phyloP scores from a whole-genome alignment of 2,113 vertebrate species.

The Pterocles orientalis region DNA sequence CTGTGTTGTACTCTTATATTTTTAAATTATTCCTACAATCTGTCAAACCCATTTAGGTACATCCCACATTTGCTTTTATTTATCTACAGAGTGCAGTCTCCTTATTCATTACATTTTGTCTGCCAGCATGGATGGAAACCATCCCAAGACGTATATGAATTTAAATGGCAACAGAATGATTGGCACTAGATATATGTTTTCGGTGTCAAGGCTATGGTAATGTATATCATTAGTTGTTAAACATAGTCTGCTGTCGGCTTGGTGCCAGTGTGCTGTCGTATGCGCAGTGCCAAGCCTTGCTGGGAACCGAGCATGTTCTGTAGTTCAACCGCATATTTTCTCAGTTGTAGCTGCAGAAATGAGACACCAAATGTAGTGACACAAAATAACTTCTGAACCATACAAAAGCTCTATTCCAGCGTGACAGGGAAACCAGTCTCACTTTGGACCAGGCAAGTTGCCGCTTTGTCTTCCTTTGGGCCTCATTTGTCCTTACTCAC shows the following conservation, averaged over 20 bases:
- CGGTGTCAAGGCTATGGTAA: conserved; percentile 67
- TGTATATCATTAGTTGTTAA: conserved; percentile 73
- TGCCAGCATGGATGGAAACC: conserved; percentile 66
- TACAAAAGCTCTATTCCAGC: neutral
- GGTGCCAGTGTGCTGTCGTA: conserved; percentile 3
- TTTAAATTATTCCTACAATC: conserved; percentile 35
- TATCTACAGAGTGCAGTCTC: conserved; percentile 48
- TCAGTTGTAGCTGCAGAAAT: conserved; percentile 40
- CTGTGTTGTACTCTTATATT: conserved; percentile 5
- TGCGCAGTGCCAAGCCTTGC: conserved; percentile 50
- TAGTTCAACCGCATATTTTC: conserved; percentile 26
- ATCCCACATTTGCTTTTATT: conserved; percentile 63
- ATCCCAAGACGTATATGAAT: conserved; percentile 49
- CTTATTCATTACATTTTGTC: conserved; percentile 50
- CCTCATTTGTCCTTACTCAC: neutral
- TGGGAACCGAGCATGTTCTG: conserved; percentile 27
- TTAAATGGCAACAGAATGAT: conserved; percentile 65
- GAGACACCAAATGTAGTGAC: conserved; percentile 12
- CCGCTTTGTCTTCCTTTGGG: neutral
- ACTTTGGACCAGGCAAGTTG: neutral
- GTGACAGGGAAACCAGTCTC: neutral
- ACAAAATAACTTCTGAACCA: conserved; percentile 2
- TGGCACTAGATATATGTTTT: conserved; percentile 68
- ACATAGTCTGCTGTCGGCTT: conserved; percentile 63
- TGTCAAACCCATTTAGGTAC: conserved; percentile 49